A percentile compares a stretch with the other conserved stretches of the same genome.
Conservation (phyloP, 2,888 invertebrate species). For the Ectemnius lituratus region DNA sequence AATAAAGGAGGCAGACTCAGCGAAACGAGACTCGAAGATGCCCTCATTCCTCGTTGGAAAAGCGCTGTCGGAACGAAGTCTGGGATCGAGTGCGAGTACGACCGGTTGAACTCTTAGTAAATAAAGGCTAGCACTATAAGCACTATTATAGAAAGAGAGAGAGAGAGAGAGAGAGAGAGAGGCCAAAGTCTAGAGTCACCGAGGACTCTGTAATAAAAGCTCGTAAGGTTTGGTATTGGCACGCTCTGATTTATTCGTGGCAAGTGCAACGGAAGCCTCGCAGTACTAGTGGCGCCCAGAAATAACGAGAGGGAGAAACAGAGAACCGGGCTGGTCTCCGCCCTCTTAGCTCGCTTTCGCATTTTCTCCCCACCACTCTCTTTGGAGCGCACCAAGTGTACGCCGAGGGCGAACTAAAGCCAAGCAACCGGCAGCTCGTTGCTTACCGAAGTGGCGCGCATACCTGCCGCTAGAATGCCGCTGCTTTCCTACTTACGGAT, state of each 20-base stretch:
- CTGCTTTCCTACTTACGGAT: constrained; percentile 33
- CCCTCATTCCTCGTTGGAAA: background rate
- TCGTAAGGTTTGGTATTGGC: constrained; percentile 72
- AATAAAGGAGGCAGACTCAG: background rate
- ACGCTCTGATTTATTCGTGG: constrained; percentile 71
- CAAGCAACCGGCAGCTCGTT: background rate
- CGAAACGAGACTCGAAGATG: background rate
- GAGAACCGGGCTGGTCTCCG: background rate
- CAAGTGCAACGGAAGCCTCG: constrained; percentile 54
- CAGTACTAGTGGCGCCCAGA: constrained; percentile 16
- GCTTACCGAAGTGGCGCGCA: constrained; percentile 20
- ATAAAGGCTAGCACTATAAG: constrained; percentile 51
- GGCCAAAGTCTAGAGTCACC: constrained; percentile 24
- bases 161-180: constrained; percentile 51
- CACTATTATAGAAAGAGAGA: constrained; percentile 37
- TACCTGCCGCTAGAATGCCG: constrained; percentile 34
- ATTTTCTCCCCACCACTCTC: background rate
- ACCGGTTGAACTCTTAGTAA: constrained; percentile 51
- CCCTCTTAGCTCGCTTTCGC: background rate
- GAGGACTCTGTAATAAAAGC: constrained; percentile 71
- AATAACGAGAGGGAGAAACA: constrained; percentile 8
- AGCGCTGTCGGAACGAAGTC: constrained; percentile 4
- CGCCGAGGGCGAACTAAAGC: background rate
- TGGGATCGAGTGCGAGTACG: constrained; percentile 4
- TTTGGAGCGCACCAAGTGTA: background rate